phyloP scores from a whole-genome alignment of 2,888 invertebrate species.

The Dolichopus griseipennis region DNA sequence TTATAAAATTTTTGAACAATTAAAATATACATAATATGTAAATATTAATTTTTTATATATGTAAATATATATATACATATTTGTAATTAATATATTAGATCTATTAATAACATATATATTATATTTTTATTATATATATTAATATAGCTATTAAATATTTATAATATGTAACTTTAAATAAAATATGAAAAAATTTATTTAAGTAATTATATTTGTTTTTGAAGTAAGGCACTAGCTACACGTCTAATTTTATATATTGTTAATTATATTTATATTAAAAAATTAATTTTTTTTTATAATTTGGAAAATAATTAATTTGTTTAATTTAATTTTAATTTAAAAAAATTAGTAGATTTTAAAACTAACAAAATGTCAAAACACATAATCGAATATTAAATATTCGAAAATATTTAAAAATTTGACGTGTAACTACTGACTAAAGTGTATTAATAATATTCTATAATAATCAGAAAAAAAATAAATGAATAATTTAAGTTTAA shows the following conservation, averaged over 20 bases:
- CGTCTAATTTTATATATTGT: constrained; percentile 29
- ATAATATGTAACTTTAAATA: neutral
- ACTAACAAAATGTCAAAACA: no score
- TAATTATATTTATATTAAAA: no score
- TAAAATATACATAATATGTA: no score
- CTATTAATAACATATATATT: neutral
- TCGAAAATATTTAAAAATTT: constrained; percentile 2
- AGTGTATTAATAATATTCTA: neutral
- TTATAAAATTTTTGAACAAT: no score
- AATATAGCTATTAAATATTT: no score
- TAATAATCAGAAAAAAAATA: no score
- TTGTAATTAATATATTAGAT: no score
- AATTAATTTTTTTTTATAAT: no score
- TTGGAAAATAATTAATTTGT: no score
- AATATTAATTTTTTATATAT: no score
- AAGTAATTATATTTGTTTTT: neutral
- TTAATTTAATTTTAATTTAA: neutral
- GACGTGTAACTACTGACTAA: constrained; percentile 43
- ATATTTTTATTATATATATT: neutral
- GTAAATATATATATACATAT: no score
- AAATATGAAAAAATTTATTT: neutral
- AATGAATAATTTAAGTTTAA: no score
- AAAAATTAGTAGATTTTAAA: neutral
- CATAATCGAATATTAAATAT: neutral
- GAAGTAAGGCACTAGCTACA: constrained; percentile 42